These are phyloP conservation scores for Pachyseris speciosa DNA, from an alignment of 64 coral and sea anemone genomes.

Conservation along the genomic window DNA sequence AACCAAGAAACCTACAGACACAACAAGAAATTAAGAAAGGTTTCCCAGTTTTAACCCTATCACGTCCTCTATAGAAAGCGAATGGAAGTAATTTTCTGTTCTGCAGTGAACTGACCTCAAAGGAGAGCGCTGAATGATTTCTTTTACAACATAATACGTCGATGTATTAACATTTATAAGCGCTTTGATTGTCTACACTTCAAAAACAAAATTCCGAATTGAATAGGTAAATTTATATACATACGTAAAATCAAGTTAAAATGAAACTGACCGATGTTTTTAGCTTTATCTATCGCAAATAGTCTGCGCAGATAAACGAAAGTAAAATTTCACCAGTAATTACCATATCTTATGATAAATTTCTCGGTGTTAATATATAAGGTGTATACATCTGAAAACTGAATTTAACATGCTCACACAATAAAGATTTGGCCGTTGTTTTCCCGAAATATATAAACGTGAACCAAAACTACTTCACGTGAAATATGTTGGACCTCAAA, in stretches of 20 bases:
- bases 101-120: neutral
- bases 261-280: neutral
- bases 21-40: neutral
- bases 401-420: neutral
- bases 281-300: neutral
- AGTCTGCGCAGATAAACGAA: neutral
- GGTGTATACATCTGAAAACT: neutral
- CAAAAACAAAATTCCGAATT: neutral
- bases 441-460: neutral
- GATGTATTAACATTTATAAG: neutral
- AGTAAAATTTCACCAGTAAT: conserved; percentile 9
- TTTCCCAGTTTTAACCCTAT: neutral
- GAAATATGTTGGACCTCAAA: neutral
- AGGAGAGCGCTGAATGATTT: neutral
- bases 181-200: neutral
- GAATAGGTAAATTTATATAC: neutral
- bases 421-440: neutral
- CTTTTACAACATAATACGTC: neutral
- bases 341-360: conserved; percentile 36
- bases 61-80: conserved; percentile 17
- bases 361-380: neutral
- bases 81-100: neutral
- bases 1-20: neutral
- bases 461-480: neutral
- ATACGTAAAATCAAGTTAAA: neutral